These are phyloP conservation scores for Syngnathoides biaculeatus DNA, from an alignment of 2,113 vertebrate species.

Conservation along the genomic window DNA sequence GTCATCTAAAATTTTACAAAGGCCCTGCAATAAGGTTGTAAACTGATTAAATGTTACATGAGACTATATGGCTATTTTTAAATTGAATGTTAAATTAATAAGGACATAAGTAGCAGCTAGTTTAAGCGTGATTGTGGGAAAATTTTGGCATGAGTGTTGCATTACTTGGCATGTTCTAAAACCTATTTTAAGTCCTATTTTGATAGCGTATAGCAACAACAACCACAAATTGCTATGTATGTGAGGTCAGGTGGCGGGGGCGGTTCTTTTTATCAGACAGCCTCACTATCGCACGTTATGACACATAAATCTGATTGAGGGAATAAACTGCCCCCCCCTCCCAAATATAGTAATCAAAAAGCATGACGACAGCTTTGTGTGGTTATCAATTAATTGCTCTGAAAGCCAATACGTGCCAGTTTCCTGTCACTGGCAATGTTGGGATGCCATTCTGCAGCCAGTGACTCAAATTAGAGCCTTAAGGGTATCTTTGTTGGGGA, in stretches of 20 bases:
- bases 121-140: not conserved
- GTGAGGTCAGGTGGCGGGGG: not conserved
- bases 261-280: not conserved
- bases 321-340: not conserved
- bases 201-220: not conserved
- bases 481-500: conserved; percentile 45
- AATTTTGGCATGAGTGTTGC: not conserved
- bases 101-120: not conserved
- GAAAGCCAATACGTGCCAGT: conserved; percentile 22
- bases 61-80: not conserved
- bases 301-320: not conserved
- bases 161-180: not conserved
- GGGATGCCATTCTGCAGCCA: conserved; percentile 64
- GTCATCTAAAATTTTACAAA: not conserved
- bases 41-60: not conserved
- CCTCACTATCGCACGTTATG: not conserved
- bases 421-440: conserved; percentile 37
- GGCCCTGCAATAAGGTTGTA: not conserved
- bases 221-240: not conserved
- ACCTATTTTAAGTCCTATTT: not conserved
- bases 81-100: not conserved
- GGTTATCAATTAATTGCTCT: not conserved
- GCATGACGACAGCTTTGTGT: not conserved
- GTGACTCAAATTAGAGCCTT: conserved; percentile 75
- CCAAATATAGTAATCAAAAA: not conserved